phyloP scores from a whole-genome alignment of 64 coral and sea anemone species.

The Trachythela sp. region DNA sequence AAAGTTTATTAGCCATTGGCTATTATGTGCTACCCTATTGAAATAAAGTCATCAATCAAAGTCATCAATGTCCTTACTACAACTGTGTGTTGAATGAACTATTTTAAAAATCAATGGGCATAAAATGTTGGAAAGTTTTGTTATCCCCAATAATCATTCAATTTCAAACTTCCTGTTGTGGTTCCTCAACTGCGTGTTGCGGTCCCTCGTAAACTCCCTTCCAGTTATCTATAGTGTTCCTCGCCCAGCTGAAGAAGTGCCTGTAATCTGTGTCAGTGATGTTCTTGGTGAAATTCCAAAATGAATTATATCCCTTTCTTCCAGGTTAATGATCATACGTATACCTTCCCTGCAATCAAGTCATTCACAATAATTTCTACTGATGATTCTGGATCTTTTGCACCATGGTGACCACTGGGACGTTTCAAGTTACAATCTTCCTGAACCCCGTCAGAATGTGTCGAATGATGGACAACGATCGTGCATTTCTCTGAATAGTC shows the following conservation, averaged over 20 bases:
- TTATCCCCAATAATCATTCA: too few relatives aligned
- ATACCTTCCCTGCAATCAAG: conserved; percentile 37
- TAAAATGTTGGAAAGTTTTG: too few relatives aligned
- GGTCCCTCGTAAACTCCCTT: conserved; percentile 30
- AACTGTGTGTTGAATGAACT: too few relatives aligned
- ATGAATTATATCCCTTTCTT: conserved; percentile 26
- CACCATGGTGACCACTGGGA: conserved; percentile 29
- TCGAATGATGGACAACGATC: not conserved
- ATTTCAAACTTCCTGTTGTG: too few relatives aligned
- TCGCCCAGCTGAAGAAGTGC: conserved; percentile 53
- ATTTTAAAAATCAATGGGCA: too few relatives aligned
- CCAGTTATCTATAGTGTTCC: conserved; percentile 36
- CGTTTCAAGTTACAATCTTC: conserved; percentile 8
- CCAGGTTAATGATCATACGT: conserved; percentile 32
- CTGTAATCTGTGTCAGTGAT: conserved; percentile 47
- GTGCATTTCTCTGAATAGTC: not conserved
- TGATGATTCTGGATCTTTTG: conserved; percentile 15
- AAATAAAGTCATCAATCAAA: too few relatives aligned
- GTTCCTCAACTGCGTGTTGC: too few relatives aligned
- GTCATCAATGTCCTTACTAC: too few relatives aligned
- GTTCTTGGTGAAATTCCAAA: conserved; percentile 28
- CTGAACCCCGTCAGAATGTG: conserved; percentile 4
- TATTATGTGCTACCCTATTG: too few relatives aligned
- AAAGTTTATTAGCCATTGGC: too few relatives aligned
- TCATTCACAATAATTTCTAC: conserved; percentile 42